These are phyloP conservation scores for Callithrix jacchus DNA, from an alignment of 2,113 vertebrate genomes.

Conservation along the genomic window DNA sequence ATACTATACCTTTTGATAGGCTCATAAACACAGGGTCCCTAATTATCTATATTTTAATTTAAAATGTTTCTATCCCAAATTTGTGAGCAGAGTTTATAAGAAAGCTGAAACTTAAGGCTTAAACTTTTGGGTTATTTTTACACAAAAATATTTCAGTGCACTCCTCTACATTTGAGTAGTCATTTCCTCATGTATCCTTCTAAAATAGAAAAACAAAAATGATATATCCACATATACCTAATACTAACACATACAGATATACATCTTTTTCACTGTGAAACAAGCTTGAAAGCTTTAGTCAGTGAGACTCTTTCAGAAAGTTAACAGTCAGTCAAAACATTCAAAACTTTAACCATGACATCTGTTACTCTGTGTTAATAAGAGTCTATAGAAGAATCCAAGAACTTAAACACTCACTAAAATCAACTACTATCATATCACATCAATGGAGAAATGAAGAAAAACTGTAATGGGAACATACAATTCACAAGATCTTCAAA, in stretches of 20 bases:
- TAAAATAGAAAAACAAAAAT: conserved; percentile 59
- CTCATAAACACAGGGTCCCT: conserved; percentile 33
- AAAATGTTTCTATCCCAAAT: conserved; percentile 44
- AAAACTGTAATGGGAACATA: conserved; percentile 29
- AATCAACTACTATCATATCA: conserved; percentile 29
- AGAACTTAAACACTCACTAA: conserved; percentile 51
- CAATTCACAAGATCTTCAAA: conserved; percentile 52
- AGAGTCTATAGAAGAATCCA: conserved; percentile 2
- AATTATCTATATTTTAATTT: conserved; percentile 42
- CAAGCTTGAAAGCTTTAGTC: conserved; percentile 34
- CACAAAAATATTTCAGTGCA: conserved; percentile 52
- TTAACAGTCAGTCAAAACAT: conserved; percentile 60
- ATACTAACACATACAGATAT: background rate
- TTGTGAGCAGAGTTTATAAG: conserved; percentile 38
- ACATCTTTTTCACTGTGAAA: conserved; percentile 46
- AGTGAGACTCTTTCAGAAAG: conserved; percentile 54
- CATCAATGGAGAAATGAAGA: conserved; percentile 42
- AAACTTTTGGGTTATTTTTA: conserved; percentile 61
- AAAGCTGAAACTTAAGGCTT: conserved; percentile 46
- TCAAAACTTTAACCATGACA: conserved; percentile 59
- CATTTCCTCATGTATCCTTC: conserved; percentile 53
- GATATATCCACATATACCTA: conserved; percentile 3
- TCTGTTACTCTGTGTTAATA: conserved; percentile 63
- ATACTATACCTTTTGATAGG: background rate
- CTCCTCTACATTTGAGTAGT: conserved; percentile 57